A percentile compares a stretch with the other conserved stretches of the same genome.
phyloP scores from a whole-genome alignment of 2,888 invertebrate species.

The Tethea ocularis region DNA sequence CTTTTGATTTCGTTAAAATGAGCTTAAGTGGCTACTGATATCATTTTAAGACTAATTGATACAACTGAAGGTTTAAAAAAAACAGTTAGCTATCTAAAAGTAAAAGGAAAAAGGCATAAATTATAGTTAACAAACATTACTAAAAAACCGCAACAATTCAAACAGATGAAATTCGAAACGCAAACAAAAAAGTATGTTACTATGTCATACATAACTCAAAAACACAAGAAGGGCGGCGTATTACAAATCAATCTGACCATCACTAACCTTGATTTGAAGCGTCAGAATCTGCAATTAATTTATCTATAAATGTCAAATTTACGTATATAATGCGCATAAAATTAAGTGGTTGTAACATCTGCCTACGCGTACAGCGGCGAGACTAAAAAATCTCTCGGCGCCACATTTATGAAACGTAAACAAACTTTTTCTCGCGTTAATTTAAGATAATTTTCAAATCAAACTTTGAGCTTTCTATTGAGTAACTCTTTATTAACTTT shows the following conservation, averaged over 20 bases:
- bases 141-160: not conserved
- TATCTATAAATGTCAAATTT: constrained; percentile 43
- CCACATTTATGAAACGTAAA: constrained; percentile 25
- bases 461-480: constrained; percentile 6
- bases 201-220: not conserved
- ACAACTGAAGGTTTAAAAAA: too few relatives aligned
- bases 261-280: constrained; percentile 49
- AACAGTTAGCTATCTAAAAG: not conserved
- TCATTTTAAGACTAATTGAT: not conserved
- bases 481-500: constrained; percentile 15
- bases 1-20: not conserved
- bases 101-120: not conserved
- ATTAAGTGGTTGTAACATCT: constrained; percentile 16
- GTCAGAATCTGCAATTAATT: constrained; percentile 48
- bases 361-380: constrained; percentile 1
- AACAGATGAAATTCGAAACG: not conserved
- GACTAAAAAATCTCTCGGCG: constrained; percentile 7
- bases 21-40: not conserved
- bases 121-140: not conserved
- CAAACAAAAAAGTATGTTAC: not conserved
- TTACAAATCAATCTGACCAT: constrained; percentile 48
- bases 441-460: constrained; percentile 18
- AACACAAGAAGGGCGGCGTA: constrained; percentile 11
- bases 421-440: constrained; percentile 28
- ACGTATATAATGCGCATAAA: constrained; percentile 33